Evolutionary conservation across 2,888 invertebrate genomes (phyloP).

Genomic region (Hirtodrosophila confusa): DNA sequence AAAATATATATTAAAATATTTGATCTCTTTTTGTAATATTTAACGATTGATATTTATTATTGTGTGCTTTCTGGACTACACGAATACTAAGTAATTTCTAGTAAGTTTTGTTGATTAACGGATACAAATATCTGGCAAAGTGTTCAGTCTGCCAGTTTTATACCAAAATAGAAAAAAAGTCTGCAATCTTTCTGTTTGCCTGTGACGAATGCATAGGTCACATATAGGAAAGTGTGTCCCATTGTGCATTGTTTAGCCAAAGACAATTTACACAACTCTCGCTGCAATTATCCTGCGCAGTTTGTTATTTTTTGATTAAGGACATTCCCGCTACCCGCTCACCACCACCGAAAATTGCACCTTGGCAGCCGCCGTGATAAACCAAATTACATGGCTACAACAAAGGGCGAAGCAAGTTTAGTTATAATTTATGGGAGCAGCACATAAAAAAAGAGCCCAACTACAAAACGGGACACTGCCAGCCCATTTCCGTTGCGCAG

Average conservation of each 20-base stretch:
- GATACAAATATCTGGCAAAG: too few relatives aligned
- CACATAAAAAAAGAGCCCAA: conserved; percentile 32
- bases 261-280: conserved; percentile 69
- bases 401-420: conserved; percentile 64
- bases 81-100: too few relatives aligned
- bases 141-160: too few relatives aligned
- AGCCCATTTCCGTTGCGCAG: conserved; percentile 78
- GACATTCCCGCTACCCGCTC: conserved; percentile 17
- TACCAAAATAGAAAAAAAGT: neutral
- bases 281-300: conserved; percentile 73
- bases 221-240: conserved; percentile 25
- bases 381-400: conserved; percentile 74
- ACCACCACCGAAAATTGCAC: conserved; percentile 21
- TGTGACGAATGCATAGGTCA: conserved; percentile 12
- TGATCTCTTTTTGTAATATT: too few relatives aligned
- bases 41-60: too few relatives aligned
- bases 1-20: too few relatives aligned
- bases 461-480: conserved; percentile 51
- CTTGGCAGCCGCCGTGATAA: conserved; percentile 60
- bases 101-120: too few relatives aligned
- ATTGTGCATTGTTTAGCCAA: conserved; percentile 58
- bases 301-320: conserved; percentile 76
- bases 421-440: conserved; percentile 67
- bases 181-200: conserved; percentile 6
- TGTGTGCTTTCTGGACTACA: too few relatives aligned